These are phyloP conservation scores for Clytia hemisphaerica DNA, from an alignment of 30 jellyfish, hydroid and myxozoan genomes.

Conservation along the genomic window DNA sequence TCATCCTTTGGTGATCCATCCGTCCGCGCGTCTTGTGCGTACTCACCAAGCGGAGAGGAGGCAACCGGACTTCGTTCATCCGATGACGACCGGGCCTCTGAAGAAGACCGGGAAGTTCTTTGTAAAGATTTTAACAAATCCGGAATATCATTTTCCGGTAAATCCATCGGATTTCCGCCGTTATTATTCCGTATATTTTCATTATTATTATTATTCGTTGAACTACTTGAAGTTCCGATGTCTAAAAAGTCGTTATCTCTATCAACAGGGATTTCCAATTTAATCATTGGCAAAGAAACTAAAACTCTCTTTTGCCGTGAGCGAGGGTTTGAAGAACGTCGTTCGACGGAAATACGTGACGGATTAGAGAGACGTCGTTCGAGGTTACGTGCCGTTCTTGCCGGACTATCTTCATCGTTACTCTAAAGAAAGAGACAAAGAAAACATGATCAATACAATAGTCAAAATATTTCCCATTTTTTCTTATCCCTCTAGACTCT, in stretches of 20 bases:
- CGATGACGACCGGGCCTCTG: background rate
- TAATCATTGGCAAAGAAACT: constrained; percentile 84
- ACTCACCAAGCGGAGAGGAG: background rate
- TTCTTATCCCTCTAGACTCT: no score
- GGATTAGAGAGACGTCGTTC: background rate
- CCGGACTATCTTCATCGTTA: no score
- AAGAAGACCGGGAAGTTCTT: constrained; percentile 4
- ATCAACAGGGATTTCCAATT: constrained; percentile 90
- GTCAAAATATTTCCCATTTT: no score
- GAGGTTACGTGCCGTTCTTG: background rate
- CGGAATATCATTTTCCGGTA: no score
- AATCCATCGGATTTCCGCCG: no score
- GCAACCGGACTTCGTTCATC: background rate
- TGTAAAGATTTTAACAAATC: constrained; percentile 23
- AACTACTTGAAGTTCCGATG: background rate
- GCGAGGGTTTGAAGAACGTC: constrained; percentile 20
- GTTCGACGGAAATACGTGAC: constrained; percentile 10
- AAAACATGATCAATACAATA: no score
- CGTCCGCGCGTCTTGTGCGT: background rate
- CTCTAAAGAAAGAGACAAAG: no score
- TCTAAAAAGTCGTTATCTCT: constrained; percentile 35
- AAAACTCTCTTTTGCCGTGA: constrained; percentile 65
- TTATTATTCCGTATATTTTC: no score
- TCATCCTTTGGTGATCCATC: background rate
- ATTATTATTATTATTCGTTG: no score